phyloP scores from a whole-genome alignment of 2,888 invertebrate genomes.

The Limenitis camilla region DNA sequence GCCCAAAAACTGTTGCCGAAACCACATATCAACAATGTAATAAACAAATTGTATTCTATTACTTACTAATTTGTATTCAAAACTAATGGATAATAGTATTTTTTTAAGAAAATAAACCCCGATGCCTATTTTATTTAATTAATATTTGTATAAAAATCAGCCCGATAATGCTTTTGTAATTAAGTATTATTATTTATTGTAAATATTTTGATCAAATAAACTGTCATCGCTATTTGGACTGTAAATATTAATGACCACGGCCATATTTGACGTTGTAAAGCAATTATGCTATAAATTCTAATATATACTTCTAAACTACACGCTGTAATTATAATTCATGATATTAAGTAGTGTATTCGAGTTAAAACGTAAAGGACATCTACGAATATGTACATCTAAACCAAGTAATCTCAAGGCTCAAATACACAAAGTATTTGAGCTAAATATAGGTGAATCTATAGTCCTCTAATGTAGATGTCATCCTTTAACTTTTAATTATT shows the following conservation, averaged over 20 bases:
- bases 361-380: not conserved
- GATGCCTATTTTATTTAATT: too few species aligned
- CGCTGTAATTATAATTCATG: not conserved
- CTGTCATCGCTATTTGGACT: too few species aligned
- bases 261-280: not conserved
- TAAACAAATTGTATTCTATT: slow-evolving; percentile 10
- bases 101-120: too few species aligned
- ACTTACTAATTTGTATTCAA: too few species aligned
- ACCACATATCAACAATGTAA: slow-evolving; percentile 7
- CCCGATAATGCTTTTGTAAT: too few species aligned
- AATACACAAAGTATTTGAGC: not conserved
- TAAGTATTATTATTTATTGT: too few species aligned
- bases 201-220: too few species aligned
- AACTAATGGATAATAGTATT: too few species aligned
- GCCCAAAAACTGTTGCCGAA: slow-evolving; percentile 6
- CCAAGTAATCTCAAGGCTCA: not conserved
- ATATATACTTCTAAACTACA: not conserved
- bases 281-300: not conserved
- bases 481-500: not conserved
- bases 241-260: slow-evolving; percentile 8
- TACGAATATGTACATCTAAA: not conserved
- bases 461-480: not conserved
- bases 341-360: not conserved
- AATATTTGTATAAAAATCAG: too few species aligned
- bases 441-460: slow-evolving; percentile 5